Conservation (phyloP, 1,140 invertebrate species). For the Lasioglossum baleicum region DNA sequence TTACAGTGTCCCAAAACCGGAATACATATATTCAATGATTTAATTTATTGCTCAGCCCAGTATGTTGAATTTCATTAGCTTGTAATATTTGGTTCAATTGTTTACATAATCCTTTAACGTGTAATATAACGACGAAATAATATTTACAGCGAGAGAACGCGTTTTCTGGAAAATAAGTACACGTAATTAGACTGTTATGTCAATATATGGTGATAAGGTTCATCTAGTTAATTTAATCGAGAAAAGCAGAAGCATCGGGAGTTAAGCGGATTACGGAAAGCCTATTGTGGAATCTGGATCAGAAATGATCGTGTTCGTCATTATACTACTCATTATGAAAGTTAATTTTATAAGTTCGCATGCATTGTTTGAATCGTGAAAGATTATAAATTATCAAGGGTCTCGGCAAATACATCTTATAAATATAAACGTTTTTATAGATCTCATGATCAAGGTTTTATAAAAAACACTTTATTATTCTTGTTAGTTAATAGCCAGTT, state of each 20-base stretch:
- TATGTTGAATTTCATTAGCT: not conserved
- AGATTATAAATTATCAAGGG: not conserved
- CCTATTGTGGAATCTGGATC: not conserved
- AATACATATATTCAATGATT: too few species aligned
- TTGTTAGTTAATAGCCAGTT: not conserved
- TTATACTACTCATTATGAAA: not conserved
- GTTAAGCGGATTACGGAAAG: not conserved
- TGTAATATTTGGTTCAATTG: not conserved
- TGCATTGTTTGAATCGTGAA: not conserved
- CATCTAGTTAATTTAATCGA: not conserved
- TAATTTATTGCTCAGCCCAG: too few species aligned
- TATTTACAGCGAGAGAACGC: not conserved
- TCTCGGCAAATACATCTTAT: not conserved
- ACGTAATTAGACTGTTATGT: not conserved
- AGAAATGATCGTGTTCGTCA: not conserved
- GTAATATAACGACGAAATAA: not conserved
- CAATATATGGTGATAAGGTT: not conserved
- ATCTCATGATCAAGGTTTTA: not conserved
- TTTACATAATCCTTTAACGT: not conserved
- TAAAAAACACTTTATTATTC: not conserved
- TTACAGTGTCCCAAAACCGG: too few species aligned
- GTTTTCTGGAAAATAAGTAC: not conserved
- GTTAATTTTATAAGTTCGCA: not conserved
- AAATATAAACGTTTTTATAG: not conserved
- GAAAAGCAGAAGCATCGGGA: not conserved